Base-by-base conservation (phyloP, 2,888 invertebrate species). In the Nebria brevicollis region DNA sequence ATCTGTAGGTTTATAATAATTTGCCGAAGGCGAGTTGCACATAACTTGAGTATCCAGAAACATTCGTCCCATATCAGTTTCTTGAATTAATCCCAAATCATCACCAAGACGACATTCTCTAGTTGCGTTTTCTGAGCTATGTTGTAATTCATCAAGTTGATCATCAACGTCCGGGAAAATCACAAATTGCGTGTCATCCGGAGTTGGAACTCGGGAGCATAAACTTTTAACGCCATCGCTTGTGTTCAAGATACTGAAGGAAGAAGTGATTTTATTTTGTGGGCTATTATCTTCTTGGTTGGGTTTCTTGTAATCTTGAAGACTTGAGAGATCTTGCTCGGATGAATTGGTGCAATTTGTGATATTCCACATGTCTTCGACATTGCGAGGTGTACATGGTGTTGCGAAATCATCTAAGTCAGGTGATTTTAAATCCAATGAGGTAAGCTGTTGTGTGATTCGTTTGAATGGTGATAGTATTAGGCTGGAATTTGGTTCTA, bases 1-100 rank as follows among this genome's bases (percentile, higher is more conserved):
- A 86, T 95, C 95, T 0, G 94, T 94, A 0, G 94, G 94, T 83
- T 94, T 93, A 87, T 95, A 95, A 87, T 94, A 95, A 88, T 95
- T 94, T 1, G 94, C 94, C 15, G 94, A 94, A 41, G 93, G 93
- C 76, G 94, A 93, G 84, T 87, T 89, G 81, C 88, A 88, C 89
- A 89, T 89, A 10, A 88, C 88, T 78, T 88, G 91, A n/a, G 91
- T 91, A 85, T 92, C 91, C 68, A 92, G 85, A 84, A 92, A 92
- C 83, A 87, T 85, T 64, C 88, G 85, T 4, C 87, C 88, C 6
- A 85, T 84, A 83, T 88, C 88, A 0, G 85, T 83, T 77, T 87
- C 87, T n/a, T 81, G 74, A n/a, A 79, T 76, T 13, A 75, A 65
- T 25, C 41, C 64, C 5, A 82, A 77, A 80, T 87, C 86, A 26